These are phyloP conservation scores for Stegana nigrithorax DNA, from an alignment of 2,888 invertebrate species.

Conservation along the genomic window DNA sequence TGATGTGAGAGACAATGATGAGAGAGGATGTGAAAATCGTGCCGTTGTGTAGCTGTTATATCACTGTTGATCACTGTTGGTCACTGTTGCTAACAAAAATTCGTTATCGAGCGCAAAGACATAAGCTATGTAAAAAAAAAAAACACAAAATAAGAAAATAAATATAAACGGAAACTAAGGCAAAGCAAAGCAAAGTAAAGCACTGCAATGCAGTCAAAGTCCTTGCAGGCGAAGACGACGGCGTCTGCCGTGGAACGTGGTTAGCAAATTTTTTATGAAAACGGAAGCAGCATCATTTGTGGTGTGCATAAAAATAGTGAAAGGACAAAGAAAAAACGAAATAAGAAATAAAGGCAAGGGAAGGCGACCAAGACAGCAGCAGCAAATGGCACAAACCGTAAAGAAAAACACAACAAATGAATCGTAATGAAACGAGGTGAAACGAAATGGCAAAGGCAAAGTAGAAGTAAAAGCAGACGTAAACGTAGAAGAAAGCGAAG, in stretches of 20 bases:
- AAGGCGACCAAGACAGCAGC: constrained; percentile 28
- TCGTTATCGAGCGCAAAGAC: too few relatives aligned
- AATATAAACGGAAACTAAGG: constrained; percentile 31
- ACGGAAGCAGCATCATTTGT: constrained; percentile 27
- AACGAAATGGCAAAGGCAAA: too few relatives aligned
- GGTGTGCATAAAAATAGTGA: not conserved
- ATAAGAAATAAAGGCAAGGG: constrained; percentile 15
- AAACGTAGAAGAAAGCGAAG: not conserved
- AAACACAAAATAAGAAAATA: too few relatives aligned
- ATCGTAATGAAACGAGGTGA: too few relatives aligned
- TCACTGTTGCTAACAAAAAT: too few relatives aligned
- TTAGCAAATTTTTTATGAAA: constrained; percentile 55
- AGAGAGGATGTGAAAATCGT: not conserved
- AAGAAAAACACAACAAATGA: not conserved
- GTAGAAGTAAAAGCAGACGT: too few relatives aligned
- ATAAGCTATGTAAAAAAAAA: too few relatives aligned
- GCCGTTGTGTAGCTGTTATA: not conserved
- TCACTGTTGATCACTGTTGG: too few relatives aligned
- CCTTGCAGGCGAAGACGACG: not conserved
- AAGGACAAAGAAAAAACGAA: constrained; percentile 13
- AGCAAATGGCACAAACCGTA: constrained; percentile 45
- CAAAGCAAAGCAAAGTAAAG: constrained; percentile 37
- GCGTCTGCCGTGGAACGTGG: constrained; percentile 44
- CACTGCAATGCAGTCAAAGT: constrained; percentile 41
- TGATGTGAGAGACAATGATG: constrained; percentile 16